A percentile compares a stretch with the other conserved stretches of the same genome.
Conservation (phyloP, 2,888 invertebrate species). For the Campaea margaritaria region DNA sequence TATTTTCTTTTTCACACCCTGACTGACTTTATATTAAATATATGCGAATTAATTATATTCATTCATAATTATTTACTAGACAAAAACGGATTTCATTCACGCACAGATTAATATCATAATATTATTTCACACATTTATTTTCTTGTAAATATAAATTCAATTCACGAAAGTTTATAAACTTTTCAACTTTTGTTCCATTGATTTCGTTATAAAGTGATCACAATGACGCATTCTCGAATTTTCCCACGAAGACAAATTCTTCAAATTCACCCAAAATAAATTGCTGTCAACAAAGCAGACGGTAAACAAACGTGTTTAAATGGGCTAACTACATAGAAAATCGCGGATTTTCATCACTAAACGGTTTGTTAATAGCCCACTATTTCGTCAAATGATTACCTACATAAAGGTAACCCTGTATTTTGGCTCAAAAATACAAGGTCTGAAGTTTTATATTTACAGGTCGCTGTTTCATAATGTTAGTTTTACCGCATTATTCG, state of each 20-base stretch:
- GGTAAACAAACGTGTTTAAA: constrained; percentile 7
- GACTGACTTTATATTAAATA: too few relatives aligned
- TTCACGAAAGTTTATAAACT: too few relatives aligned
- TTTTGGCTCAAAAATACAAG: constrained; percentile 14
- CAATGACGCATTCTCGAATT: too few relatives aligned
- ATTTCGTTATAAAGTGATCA: too few relatives aligned
- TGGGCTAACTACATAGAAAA: constrained; percentile 2
- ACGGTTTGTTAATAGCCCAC: constrained; percentile 24
- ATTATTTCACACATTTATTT: too few relatives aligned
- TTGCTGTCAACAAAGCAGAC: neutral
- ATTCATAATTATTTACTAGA: too few relatives aligned
- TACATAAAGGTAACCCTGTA: constrained; percentile 2
- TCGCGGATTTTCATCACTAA: constrained; percentile 20
- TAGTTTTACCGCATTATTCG: constrained; percentile 19
- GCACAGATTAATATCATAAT: too few relatives aligned
- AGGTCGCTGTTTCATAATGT: constrained; percentile 1
- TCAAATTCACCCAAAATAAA: neutral
- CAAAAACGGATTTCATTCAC: too few relatives aligned
- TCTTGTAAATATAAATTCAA: too few relatives aligned
- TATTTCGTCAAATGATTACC: constrained; percentile 29
- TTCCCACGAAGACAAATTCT: neutral
- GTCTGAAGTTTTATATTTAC: constrained; percentile 25
- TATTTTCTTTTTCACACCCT: too few relatives aligned
- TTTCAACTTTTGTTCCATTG: too few relatives aligned
- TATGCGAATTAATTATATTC: too few relatives aligned